Evolutionary conservation across 2,888 invertebrate species (phyloP), one percentile per base, ranked within the genome.

Genomic region (Melanargia galathea): DNA sequence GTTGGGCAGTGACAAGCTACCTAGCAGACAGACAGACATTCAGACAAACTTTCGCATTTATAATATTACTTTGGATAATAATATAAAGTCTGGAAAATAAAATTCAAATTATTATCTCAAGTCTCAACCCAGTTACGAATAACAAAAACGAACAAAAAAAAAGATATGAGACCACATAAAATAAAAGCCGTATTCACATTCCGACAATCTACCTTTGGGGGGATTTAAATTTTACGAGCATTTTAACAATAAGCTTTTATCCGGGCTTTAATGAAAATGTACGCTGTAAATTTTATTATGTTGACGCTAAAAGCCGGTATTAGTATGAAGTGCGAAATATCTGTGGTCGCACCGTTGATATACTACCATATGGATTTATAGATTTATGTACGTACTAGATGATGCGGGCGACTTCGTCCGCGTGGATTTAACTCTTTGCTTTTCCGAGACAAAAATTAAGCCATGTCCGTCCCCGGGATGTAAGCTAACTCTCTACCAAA

Each of bases 231-330:
- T 71, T 71, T 70, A 71, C 63, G 57, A 63, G 61, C 69, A 64
- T 63, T 68, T 68, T 68, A 67, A 66, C 65, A 66, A 71, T 69
- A 68, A 67, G 54, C 63, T 67, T 67, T 67, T 70, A 67, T 67
- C 63, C 45, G 55, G 65, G 65, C 64, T 64, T 69, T 73, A 73
- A 73, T 73, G 71, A 70, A 73, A 73, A 70, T 70, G 71, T 71
- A 70, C 66, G 71, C 69, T 73, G 75, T 79, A 82, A 81, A 80
- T 72, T 81, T 77, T 79, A 78, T 77, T 79, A 78, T 75, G 71
- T 63, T 70, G 69, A 67, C 72, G 75, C 80, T 83, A 83, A 83
- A 83, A 81, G 81, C 77, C 74, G 66, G 60, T 73, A 71, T 73
- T 73, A 70, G 72, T 72, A 70, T 62, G 69, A 67, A 67, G 63